Evolutionary conservation across 2,797 vertebrate genomes (phyloP), one percentile per base, ranked within the genome.

Genomic region (Argyrosomus regius): DNA sequence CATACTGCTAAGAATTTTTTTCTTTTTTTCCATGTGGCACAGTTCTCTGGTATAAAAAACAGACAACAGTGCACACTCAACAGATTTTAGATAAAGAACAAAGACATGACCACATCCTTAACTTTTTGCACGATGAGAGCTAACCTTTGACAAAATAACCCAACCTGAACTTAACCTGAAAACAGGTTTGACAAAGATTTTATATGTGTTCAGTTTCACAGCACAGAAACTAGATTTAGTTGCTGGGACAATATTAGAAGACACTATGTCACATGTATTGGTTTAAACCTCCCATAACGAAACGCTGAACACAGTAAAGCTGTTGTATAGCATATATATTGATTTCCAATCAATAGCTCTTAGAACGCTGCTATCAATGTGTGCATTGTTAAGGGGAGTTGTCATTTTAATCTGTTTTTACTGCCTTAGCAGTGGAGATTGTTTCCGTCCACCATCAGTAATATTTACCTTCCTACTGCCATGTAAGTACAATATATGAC

Each of bases 1-100:
- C 45, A 65, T 16, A 54, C 70, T 76, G 83, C 43, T 50, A 11
- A 39, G 35, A 39, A 71, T 39, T 12, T 28, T 65, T 67, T 22
- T 22, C 22, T 22, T 22, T 22, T 22, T 22, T 67, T 67, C 48
- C 46, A 69, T 77, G 20, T 45, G 22, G 3, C 0, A 22, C 3
- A 9, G 24, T 39, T 39, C 35, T 39, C 18, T 41, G 43, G 39
- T 65, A 22, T 10, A 26, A 28, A 57, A 81, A 20, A 1, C 24
- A 75, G 26, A 58, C 2, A 13, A 10, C 41, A 24, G 14, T 65
- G 28, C 6, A 66, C 10, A 41, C 12, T 26, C 31, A 49, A 43
- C 43, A 64, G 46, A 66, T 79, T 43, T 57, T 58, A 39, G 70
- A 82, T 78, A 48, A 56, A 46, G n/a, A 56, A 43, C 35, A 63